Conservation (phyloP, 2,797 vertebrate genomes). For the Lagodon rhomboides region DNA sequence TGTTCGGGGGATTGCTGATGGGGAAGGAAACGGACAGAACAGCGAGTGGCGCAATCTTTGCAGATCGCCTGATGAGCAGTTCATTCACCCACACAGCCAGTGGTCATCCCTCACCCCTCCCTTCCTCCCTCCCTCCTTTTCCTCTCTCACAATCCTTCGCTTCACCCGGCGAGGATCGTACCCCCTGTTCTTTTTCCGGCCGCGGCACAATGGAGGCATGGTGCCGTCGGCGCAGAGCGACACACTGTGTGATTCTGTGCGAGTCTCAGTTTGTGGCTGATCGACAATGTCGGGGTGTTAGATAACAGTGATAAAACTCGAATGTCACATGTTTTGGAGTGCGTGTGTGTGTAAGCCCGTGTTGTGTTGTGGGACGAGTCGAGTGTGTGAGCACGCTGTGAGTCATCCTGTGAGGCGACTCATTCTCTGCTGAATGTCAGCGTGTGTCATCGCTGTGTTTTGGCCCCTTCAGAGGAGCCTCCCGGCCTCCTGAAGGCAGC, state of each 20-base stretch:
- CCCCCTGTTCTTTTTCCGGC: constrained; percentile 69
- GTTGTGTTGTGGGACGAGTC: constrained; percentile 56
- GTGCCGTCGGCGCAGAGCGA: constrained; percentile 57
- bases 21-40: constrained; percentile 60
- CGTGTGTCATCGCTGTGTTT: constrained; percentile 55
- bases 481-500: constrained; percentile 19
- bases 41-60: constrained; percentile 57
- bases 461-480: constrained; percentile 52
- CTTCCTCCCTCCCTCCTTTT: constrained; percentile 27
- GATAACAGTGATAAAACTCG: constrained; percentile 61
- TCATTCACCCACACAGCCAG: constrained; percentile 61
- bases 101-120: constrained; percentile 41
- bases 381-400: constrained; percentile 62
- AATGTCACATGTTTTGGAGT: constrained; percentile 64
- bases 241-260: constrained; percentile 65
- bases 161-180: constrained; percentile 46
- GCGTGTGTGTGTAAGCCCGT: constrained; percentile 47
- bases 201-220: constrained; percentile 77
- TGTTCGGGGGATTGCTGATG: constrained; percentile 30
- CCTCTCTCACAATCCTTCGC: constrained; percentile 41
- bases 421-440: constrained; percentile 60
- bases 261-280: constrained; percentile 52
- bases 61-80: constrained; percentile 51
- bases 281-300: constrained; percentile 60
- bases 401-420: constrained; percentile 68